Conservation (phyloP, 2,797 vertebrate genomes). For the Garrulus glandarius region DNA sequence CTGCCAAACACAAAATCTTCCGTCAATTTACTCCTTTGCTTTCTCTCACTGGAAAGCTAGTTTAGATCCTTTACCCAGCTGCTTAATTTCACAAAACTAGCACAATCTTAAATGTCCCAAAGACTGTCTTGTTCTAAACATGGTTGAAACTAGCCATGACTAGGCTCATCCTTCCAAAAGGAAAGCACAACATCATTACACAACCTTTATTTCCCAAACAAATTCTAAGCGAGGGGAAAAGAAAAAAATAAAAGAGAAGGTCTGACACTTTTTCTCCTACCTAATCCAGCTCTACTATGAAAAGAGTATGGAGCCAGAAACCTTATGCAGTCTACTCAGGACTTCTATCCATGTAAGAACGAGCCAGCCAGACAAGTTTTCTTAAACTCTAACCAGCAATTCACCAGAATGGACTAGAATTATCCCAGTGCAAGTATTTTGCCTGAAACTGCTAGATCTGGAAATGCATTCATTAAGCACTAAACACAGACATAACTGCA, state of each 20-base stretch:
- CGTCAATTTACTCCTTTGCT: not conserved
- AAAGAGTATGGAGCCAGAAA: not conserved
- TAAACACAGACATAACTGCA: not conserved
- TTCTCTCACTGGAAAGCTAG: not conserved
- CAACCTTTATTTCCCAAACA: not conserved
- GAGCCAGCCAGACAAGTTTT: not conserved
- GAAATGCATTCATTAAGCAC: not conserved
- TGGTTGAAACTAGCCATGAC: fast-evolving
- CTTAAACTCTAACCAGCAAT: not conserved
- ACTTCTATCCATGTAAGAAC: fast-evolving
- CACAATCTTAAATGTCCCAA: not conserved
- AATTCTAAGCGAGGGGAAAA: not conserved
- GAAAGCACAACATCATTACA: not conserved
- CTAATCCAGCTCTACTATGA: not conserved
- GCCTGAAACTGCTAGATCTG: not conserved
- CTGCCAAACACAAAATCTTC: not conserved
- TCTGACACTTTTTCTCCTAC: not conserved
- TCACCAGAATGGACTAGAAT: not conserved
- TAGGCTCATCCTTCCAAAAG: not conserved
- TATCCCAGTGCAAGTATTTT: not conserved
- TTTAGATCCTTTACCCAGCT: not conserved
- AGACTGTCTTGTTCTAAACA: not conserved
- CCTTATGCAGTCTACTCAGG: not conserved
- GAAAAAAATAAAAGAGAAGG: fast-evolving
- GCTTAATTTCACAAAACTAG: not conserved